Percentiles rank a stretch among this genome's conserved stretches.
Evolutionary conservation across 2,113 vertebrate species (phyloP).

Genomic region (Gambusia affinis): DNA sequence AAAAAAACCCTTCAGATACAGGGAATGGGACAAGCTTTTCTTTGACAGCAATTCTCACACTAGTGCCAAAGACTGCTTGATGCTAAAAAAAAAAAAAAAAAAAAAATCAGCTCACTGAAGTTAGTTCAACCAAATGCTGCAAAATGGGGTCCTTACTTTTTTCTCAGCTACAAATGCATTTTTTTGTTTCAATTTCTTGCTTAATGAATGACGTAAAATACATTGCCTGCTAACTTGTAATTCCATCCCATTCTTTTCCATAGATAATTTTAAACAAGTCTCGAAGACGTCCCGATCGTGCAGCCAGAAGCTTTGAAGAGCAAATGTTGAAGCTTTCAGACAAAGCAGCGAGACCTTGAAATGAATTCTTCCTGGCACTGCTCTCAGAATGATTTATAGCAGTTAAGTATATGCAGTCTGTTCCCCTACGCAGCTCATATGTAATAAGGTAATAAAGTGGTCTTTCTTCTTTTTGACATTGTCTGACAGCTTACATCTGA

Average conservation of each 20-base stretch:
- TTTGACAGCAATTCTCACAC: not conserved
- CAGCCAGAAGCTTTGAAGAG: slow-evolving; percentile 17
- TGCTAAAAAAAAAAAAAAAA: too few relatives aligned
- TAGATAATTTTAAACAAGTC: not conserved
- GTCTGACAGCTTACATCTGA: slow-evolving; percentile 11
- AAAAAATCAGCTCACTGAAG: too few relatives aligned
- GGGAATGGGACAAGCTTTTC: not conserved
- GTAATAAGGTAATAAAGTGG: slow-evolving; percentile 6
- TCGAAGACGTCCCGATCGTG: not conserved
- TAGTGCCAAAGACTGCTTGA: not conserved
- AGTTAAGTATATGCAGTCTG: slow-evolving; percentile 2
- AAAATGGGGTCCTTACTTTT: not conserved
- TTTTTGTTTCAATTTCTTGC: not conserved
- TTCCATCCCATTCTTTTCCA: not conserved
- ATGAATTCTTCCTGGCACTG: slow-evolving; percentile 11
- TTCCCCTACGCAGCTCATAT: not conserved
- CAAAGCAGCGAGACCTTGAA: slow-evolving; percentile 20
- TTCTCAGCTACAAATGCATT: not conserved
- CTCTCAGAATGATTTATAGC: slow-evolving; percentile 14
- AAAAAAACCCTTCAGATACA: too few relatives aligned
- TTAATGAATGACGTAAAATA: not conserved
- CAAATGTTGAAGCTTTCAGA: slow-evolving; percentile 18
- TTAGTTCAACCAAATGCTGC: too few relatives aligned
- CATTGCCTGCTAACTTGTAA: not conserved
- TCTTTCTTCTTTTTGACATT: slow-evolving; percentile 1